A percentile compares a stretch with the other conserved stretches of the same genome.
phyloP scores from a whole-genome alignment of 2,797 vertebrate genomes.

The Tarsius wallacei region DNA sequence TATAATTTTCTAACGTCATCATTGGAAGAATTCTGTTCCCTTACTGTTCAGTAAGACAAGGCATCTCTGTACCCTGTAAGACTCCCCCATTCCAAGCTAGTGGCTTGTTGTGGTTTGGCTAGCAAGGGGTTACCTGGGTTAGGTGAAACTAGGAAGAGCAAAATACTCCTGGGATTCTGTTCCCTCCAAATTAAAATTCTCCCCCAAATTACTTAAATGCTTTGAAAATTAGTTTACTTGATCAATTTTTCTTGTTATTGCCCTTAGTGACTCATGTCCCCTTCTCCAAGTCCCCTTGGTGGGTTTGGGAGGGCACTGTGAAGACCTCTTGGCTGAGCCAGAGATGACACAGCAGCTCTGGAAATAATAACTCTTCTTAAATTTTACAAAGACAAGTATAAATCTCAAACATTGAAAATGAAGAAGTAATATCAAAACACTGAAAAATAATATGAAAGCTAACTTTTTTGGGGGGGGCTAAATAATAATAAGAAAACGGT shows the following conservation, averaged over 20 bases:
- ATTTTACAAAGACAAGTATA: neutral
- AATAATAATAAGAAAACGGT: constrained; percentile 20
- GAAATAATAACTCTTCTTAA: neutral
- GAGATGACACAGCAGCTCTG: neutral
- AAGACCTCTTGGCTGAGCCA: neutral
- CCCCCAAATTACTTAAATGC: constrained; percentile 61
- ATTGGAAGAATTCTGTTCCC: constrained; percentile 66
- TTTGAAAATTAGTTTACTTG: constrained; percentile 45
- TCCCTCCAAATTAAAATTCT: constrained; percentile 55
- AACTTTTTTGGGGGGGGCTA: neutral
- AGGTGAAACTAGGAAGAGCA: neutral
- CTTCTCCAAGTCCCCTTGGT: neutral
- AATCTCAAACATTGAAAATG: constrained; percentile 3
- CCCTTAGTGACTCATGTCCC: neutral
- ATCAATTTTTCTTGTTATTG: neutral
- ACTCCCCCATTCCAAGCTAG: constrained; percentile 32
- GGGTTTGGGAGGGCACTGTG: too few species aligned
- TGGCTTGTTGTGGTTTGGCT: constrained; percentile 41
- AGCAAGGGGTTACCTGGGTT: constrained; percentile 27
- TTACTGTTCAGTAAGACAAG: constrained; percentile 50
- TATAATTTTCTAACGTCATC: constrained; percentile 62
- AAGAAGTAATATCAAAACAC: constrained; percentile 26
- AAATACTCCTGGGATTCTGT: constrained; percentile 12
- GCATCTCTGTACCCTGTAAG: constrained; percentile 9
- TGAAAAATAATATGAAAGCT: neutral